These are phyloP conservation scores for Congeria kusceri DNA, from an alignment of 2,888 invertebrate genomes.

Conservation along the genomic window DNA sequence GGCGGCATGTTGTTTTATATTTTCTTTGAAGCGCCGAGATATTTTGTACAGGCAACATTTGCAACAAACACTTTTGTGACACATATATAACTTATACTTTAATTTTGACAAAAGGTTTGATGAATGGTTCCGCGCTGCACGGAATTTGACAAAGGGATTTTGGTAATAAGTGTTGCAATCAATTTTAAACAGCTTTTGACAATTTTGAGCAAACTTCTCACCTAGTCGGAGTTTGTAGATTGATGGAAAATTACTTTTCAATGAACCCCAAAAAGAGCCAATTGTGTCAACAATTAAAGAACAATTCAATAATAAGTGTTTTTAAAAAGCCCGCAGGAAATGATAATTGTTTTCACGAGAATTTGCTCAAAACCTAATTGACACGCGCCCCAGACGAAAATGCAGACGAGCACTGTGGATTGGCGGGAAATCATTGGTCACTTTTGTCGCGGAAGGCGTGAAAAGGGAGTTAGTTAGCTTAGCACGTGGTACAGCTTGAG, in stretches of 20 bases:
- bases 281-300: conserved; percentile 26
- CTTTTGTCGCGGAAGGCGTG: conserved; percentile 1
- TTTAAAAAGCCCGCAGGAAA: neutral
- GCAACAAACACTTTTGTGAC: no score
- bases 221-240: neutral
- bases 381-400: conserved; percentile 33
- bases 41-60: no score
- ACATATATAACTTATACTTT: no score
- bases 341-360: neutral
- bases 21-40: no score
- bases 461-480: conserved; percentile 18
- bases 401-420: no score
- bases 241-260: neutral
- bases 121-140: no score
- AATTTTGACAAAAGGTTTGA: no score
- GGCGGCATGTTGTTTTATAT: no score
- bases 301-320: conserved; percentile 1
- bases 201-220: conserved; percentile 26
- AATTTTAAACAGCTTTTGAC: conserved; percentile 4
- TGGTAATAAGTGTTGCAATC: no score
- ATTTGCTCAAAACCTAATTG: conserved; percentile 27
- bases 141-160: no score
- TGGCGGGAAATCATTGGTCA: conserved; percentile 21
- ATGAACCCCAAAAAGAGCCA: neutral
- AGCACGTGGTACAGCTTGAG: conserved; percentile 26